A percentile compares a stretch with the other conserved stretches of the same genome.
These are phyloP conservation scores for Volucella inanis DNA, from an alignment of 2,888 invertebrate genomes.

Conservation along the genomic window DNA sequence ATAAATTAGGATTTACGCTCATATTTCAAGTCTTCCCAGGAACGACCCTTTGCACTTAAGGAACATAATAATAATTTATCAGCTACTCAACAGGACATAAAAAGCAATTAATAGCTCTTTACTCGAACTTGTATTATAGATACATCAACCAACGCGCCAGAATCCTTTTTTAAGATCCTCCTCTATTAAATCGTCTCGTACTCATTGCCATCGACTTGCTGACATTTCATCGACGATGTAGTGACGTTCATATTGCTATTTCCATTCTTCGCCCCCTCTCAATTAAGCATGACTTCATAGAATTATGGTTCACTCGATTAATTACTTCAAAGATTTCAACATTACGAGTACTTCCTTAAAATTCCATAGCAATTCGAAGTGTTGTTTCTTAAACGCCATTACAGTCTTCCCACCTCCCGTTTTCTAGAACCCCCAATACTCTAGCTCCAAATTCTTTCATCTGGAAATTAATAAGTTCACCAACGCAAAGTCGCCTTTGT, in stretches of 20 bases:
- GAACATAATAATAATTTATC: slow-evolving; percentile 40
- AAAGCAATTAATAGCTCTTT: slow-evolving; percentile 49
- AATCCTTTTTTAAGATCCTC: background rate
- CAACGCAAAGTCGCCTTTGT: slow-evolving; percentile 35
- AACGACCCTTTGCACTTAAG: slow-evolving; percentile 40
- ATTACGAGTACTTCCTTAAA: slow-evolving; percentile 28
- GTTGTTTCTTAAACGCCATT: slow-evolving; percentile 6
- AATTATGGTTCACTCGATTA: slow-evolving; percentile 75
- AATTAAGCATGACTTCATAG: slow-evolving; percentile 69
- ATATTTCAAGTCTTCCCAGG: slow-evolving; percentile 35
- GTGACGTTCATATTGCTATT: slow-evolving; percentile 67
- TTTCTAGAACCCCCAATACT: background rate
- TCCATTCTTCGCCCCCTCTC: slow-evolving; percentile 44
- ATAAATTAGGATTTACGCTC: slow-evolving; percentile 11
- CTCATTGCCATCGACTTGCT: slow-evolving; percentile 35
- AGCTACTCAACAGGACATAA: slow-evolving; percentile 47
- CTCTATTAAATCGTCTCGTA: background rate
- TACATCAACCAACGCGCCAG: background rate
- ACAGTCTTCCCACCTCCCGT: background rate
- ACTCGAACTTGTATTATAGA: too few relatives aligned
- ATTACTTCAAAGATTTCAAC: slow-evolving; percentile 69
- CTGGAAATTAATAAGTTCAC: slow-evolving; percentile 65
- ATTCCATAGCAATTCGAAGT: slow-evolving; percentile 45
- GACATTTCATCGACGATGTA: slow-evolving; percentile 45
- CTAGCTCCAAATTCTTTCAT: slow-evolving; percentile 29